Evolutionary conservation across 2,113 vertebrate genomes (phyloP).

Genomic region (Proteles cristata): DNA sequence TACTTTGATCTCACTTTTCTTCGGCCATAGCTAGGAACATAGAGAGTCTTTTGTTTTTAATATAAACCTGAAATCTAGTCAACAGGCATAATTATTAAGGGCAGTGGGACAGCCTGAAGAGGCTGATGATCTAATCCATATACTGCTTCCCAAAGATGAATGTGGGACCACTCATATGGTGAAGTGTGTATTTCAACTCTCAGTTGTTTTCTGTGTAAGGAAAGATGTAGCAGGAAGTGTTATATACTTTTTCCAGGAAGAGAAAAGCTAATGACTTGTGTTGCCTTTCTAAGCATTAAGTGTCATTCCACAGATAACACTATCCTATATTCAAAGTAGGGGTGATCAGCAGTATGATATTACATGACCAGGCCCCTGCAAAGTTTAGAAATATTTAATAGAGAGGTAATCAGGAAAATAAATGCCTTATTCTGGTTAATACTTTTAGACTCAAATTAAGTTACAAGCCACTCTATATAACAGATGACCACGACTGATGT

Average conservation of each 20-base stretch:
- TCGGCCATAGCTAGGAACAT: not conserved
- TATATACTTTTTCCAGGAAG: not conserved
- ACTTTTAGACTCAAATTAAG: slow-evolving; percentile 10
- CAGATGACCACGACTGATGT: not conserved
- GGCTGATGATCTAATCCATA: not conserved
- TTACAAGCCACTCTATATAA: not conserved
- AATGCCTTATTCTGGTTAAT: not conserved
- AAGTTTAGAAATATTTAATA: slow-evolving; percentile 26
- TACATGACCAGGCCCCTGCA: not conserved
- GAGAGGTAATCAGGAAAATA: not conserved
- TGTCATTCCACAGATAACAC: not conserved
- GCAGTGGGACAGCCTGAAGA: not conserved
- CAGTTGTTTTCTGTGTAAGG: not conserved
- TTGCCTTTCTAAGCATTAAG: not conserved
- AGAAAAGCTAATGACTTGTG: not conserved
- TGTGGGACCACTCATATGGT: not conserved
- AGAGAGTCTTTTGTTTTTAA: not conserved
- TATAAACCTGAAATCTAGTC: not conserved
- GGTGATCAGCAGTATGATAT: not conserved
- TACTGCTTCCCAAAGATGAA: not conserved
- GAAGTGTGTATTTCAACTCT: not conserved
- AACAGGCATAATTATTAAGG: not conserved
- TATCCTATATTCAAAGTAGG: not conserved
- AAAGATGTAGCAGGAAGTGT: not conserved
- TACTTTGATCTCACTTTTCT: not conserved